phyloP scores from a whole-genome alignment of 2,113 vertebrate species.

The Suricata suricatta region DNA sequence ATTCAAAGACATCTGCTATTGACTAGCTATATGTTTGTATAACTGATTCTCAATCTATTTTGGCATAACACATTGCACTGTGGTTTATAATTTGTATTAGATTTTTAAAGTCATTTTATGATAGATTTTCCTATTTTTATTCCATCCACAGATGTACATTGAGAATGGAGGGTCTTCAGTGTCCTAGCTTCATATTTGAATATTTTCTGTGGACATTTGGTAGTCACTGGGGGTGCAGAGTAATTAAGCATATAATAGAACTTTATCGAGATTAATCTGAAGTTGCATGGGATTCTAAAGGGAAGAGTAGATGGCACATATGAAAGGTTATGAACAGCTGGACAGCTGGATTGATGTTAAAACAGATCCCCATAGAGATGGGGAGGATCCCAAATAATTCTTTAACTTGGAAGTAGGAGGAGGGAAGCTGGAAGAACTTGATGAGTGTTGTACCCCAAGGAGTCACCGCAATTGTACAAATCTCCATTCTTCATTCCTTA shows the following conservation, averaged over 20 bases:
- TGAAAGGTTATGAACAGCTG: not conserved
- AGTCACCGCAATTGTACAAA: not conserved
- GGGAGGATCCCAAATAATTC: not conserved
- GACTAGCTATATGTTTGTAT: not conserved
- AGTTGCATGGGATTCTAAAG: not conserved
- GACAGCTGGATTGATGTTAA: not conserved
- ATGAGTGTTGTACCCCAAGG: not conserved
- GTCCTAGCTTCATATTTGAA: not conserved
- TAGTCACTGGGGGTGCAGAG: not conserved
- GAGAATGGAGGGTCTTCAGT: not conserved
- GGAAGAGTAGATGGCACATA: not conserved
- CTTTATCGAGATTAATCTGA: not conserved
- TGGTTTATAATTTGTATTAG: constrained; percentile 16
- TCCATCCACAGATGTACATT: not conserved
- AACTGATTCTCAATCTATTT: not conserved
- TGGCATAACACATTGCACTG: not conserved
- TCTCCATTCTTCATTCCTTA: constrained; percentile 1
- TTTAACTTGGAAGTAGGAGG: not conserved
- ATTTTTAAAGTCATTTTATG: constrained; percentile 3
- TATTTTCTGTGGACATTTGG: not conserved
- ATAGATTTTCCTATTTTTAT: constrained; percentile 1
- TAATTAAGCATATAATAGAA: not conserved
- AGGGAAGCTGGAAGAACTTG: not conserved
- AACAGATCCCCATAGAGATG: not conserved
- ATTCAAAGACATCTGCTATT: not conserved